Percentiles rank a stretch among this genome's conserved stretches.
Evolutionary conservation across 2,888 invertebrate genomes (phyloP).

Genomic region (Pterostichus madidus): DNA sequence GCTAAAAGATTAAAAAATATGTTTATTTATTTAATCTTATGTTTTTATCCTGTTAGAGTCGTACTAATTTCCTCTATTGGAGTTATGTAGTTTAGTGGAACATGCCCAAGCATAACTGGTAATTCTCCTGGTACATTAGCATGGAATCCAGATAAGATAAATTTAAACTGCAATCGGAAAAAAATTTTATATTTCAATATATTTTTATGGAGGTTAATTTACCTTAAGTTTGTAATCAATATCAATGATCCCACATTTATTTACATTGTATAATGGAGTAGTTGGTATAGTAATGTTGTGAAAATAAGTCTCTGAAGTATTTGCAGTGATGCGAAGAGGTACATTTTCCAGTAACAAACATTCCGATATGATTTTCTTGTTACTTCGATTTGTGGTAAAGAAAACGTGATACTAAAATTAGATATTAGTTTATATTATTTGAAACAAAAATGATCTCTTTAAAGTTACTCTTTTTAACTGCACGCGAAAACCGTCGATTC

Average conservation of each 20-base stretch:
- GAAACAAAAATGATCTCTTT: conserved; percentile 81
- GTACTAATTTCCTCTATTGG: not conserved
- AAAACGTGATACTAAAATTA: conserved; percentile 79
- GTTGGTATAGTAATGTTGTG: conserved; percentile 85
- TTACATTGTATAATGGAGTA: conserved; percentile 87
- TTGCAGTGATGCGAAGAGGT: conserved; percentile 80
- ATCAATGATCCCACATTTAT: conserved; percentile 86
- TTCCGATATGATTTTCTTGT: conserved; percentile 74
- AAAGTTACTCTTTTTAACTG: conserved; percentile 68
- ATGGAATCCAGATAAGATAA: conserved; percentile 83
- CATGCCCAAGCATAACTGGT: conserved; percentile 86
- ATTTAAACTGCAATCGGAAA: conserved; percentile 78
- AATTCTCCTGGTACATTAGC: conserved; percentile 83
- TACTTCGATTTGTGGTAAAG: conserved; percentile 82
- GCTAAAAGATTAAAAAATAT: not conserved
- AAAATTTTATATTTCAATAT: conserved; percentile 53
- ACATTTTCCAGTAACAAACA: not conserved
- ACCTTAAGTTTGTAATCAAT: conserved; percentile 87
- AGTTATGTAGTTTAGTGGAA: conserved; percentile 80
- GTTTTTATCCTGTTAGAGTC: not conserved
- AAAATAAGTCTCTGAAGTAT: conserved; percentile 78
- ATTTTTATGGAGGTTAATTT: not conserved
- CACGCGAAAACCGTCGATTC: conserved; percentile 80
- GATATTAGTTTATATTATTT: conserved; percentile 77
- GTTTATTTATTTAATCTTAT: not conserved